A percentile compares a stretch with the other conserved stretches of the same genome.
Conservation (phyloP, 2,888 invertebrate species). For the Leptarthrus brevirostris region DNA sequence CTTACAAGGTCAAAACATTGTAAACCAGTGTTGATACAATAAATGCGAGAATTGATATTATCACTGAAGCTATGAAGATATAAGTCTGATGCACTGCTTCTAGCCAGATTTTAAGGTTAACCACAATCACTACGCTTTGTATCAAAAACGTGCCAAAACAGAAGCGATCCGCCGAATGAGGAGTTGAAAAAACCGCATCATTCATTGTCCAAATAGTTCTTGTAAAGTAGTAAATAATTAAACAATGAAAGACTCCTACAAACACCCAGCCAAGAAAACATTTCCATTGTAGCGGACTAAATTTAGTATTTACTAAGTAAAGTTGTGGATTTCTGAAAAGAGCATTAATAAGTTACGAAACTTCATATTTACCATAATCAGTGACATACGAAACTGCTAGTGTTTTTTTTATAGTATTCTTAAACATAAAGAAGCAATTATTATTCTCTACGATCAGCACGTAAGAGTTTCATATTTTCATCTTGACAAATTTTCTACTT, state of each 20-base stretch:
- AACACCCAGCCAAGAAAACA: conserved; percentile 74
- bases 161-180: conserved; percentile 70
- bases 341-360: neutral
- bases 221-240: conserved; percentile 72
- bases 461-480: conserved; percentile 58
- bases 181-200: conserved; percentile 69
- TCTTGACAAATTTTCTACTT: too few species aligned
- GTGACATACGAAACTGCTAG: neutral
- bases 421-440: neutral
- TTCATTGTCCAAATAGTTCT: conserved; percentile 66
- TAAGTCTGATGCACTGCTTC: conserved; percentile 73
- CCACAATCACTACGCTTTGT: conserved; percentile 71
- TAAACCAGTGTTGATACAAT: conserved; percentile 71
- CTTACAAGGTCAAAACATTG: conserved; percentile 73
- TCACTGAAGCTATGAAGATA: conserved; percentile 68
- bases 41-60: conserved; percentile 71
- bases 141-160: conserved; percentile 73
- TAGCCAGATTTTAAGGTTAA: conserved; percentile 73
- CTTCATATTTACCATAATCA: neutral
- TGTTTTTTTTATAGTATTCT: too few species aligned
- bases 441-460: neutral
- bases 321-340: conserved; percentile 74
- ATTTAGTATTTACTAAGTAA: conserved; percentile 74
- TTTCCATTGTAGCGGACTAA: conserved; percentile 73
- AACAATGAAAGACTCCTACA: conserved; percentile 74